Conservation (phyloP, 2,113 vertebrate genomes). For the Eulemur rufifrons region DNA sequence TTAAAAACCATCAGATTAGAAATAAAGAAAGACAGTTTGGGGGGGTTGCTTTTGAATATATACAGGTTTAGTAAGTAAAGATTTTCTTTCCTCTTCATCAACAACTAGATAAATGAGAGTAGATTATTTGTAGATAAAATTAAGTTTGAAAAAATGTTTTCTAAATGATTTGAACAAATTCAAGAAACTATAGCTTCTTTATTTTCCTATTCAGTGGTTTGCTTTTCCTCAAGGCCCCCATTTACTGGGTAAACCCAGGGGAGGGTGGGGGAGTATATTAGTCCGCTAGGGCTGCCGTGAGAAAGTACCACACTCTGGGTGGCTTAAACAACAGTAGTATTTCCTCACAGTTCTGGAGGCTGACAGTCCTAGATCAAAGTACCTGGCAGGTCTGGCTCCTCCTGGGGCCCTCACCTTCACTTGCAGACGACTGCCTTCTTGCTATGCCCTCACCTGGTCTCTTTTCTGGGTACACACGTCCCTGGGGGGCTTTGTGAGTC, state of each 20-base stretch:
- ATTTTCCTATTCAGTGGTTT: not conserved
- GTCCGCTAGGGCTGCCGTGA: not conserved
- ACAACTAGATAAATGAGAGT: not conserved
- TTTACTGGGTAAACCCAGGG: no score
- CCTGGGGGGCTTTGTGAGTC: not conserved
- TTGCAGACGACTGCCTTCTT: not conserved
- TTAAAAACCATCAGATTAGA: not conserved
- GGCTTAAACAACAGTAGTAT: not conserved
- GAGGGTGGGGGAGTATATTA: accelerated
- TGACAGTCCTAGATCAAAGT: not conserved
- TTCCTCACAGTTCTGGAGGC: not conserved
- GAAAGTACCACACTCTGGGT: not conserved
- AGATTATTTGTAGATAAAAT: not conserved
- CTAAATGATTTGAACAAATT: not conserved
- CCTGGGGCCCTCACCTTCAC: not conserved
- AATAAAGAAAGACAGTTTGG: not conserved
- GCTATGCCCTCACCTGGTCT: not conserved
- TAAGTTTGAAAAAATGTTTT: not conserved
- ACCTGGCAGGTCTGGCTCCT: not conserved
- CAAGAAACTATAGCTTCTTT: not conserved
- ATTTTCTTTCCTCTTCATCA: not conserved
- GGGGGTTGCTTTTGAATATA: not conserved
- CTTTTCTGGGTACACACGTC: not conserved
- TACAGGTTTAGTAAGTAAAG: not conserved
- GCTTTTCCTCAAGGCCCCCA: not conserved